phyloP scores from a whole-genome alignment of 2,797 vertebrate species.

The Scolopax bukidnonensis region DNA sequence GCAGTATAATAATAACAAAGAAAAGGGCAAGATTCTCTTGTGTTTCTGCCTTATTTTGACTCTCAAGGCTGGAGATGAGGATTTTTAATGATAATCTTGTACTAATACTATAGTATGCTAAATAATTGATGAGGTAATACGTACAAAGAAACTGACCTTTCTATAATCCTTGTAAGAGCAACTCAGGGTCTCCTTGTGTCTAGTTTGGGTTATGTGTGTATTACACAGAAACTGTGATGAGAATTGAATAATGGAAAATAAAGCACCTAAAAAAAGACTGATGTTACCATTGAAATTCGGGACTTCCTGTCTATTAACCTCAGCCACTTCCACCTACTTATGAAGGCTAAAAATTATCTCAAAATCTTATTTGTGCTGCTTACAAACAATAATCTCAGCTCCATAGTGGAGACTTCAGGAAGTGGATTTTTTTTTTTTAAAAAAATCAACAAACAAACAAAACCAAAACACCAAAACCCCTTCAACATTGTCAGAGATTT shows the following conservation, averaged over 20 bases:
- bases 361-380: background rate
- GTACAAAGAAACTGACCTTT: background rate
- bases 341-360: background rate
- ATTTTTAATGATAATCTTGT: background rate
- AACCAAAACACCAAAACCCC: background rate
- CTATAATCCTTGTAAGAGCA: background rate
- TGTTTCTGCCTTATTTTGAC: background rate
- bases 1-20: background rate
- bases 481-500: background rate
- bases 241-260: background rate
- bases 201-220: background rate
- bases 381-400: background rate
- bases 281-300: background rate
- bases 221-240: background rate
- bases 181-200: background rate
- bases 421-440: background rate
- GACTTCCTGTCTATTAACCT: background rate
- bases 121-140: background rate
- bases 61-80: background rate
- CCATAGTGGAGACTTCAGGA: background rate
- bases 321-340: background rate
- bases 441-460: background rate
- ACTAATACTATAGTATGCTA: background rate
- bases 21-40: background rate
- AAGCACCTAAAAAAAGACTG: background rate